These are phyloP conservation scores for Saxidomus purpurata DNA, from an alignment of 1,140 invertebrate species.

Conservation along the genomic window DNA sequence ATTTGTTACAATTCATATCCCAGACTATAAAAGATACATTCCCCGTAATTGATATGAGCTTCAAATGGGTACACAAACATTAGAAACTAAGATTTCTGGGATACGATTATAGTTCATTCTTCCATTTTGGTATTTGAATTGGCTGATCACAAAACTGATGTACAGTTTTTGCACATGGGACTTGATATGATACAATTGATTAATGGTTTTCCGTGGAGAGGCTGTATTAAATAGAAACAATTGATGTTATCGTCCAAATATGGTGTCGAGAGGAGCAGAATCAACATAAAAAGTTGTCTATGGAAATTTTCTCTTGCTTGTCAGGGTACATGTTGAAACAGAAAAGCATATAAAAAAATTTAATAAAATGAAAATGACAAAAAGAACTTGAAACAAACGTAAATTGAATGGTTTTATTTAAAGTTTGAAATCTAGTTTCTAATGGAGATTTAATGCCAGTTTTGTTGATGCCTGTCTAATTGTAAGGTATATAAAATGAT, in stretches of 20 bases:
- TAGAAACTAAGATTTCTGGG: slow-evolving; percentile 8
- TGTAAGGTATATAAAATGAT: too few species aligned
- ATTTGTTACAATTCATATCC: slow-evolving; percentile 33
- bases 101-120: background rate
- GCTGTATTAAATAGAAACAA: background rate
- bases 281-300: background rate
- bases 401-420: too few species aligned
- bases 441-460: too few species aligned
- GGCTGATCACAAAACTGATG: background rate
- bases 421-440: too few species aligned
- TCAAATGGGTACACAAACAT: background rate
- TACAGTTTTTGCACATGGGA: background rate
- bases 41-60: slow-evolving; percentile 4
- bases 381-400: too few species aligned
- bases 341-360: too few species aligned
- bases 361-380: too few species aligned
- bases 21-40: background rate
- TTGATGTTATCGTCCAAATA: slow-evolving; percentile 9
- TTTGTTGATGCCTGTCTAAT: too few species aligned
- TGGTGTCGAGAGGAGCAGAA: background rate
- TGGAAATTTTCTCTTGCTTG: too few species aligned
- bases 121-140: slow-evolving; percentile 1
- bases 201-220: background rate
- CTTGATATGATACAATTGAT: slow-evolving; percentile 13
- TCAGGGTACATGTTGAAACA: too few species aligned